Evolutionary conservation across 2,888 invertebrate genomes (phyloP), one percentile per base, ranked within the genome.

Genomic region (Tortrix viridana): DNA sequence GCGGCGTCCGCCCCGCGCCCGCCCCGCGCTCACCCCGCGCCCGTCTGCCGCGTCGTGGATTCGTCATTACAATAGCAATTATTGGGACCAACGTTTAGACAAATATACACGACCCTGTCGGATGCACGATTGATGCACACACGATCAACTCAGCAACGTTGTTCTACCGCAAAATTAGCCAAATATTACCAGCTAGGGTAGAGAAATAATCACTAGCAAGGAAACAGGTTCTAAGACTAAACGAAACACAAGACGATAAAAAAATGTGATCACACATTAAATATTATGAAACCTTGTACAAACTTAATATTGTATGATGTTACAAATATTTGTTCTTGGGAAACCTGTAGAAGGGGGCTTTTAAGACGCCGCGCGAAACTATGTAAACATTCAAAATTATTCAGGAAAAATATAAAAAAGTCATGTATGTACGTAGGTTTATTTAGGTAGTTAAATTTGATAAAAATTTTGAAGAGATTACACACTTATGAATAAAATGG

Each of bases 41-140:
- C 32, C 78, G 81, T 81, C 78, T 67, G 65, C 55, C 67, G 77
- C 75, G 74, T 76, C 75, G 76, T 74, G 77, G 73, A 80, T 77
- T 82, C 81, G 82, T 75, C 71, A 79, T 80, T 85, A 86, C 89
- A 89, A 91, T 91, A 90, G 89, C 86, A 89, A 91, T 86, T 83
- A 86, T 89, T 89, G 92, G 92, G 92, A 92, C 91, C 91, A 91
- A 92, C 82, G 86, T 91, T 91, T 92, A 90, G 89, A 90, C 81
- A 89, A 91, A 88, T 91, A 91, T 91, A 88, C 86, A 88, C 76
- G 81, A 84, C 82, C 81, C 80, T 76, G 81, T 79, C 79, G 82
- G 81, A 80, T 79, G 74, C 76, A 79, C 72, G 72, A 76, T 74
- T 79, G 74, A 75, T 77, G 77, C 81, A 83, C 80, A 81, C 79